Evolutionary conservation across 2,888 invertebrate species (phyloP).

Genomic region (Philereme transversata): DNA sequence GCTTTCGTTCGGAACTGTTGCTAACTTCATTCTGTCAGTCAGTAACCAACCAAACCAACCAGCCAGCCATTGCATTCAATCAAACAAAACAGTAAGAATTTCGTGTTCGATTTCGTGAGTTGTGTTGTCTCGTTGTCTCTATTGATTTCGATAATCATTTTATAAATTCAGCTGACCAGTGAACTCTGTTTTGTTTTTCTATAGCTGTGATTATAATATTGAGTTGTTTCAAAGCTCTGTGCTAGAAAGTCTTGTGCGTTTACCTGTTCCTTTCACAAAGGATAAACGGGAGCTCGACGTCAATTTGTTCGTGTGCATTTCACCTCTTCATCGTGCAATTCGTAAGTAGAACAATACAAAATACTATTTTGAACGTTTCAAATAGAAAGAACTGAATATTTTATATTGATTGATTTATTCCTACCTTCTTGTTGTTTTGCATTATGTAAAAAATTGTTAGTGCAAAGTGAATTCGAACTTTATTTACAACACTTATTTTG

Average conservation of each 20-base stretch:
- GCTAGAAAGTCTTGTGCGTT: constrained; percentile 43
- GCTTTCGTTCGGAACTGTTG: constrained; percentile 55
- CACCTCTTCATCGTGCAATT: constrained; percentile 43
- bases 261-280: constrained; percentile 69
- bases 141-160: constrained; percentile 13
- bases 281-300: constrained; percentile 44
- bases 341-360: constrained; percentile 51
- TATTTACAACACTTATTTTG: neutral
- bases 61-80: constrained; percentile 9
- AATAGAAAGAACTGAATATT: neutral
- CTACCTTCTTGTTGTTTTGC: neutral
- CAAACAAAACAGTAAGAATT: constrained; percentile 44
- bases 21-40: constrained; percentile 52
- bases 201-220: constrained; percentile 30
- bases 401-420: neutral
- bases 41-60: constrained; percentile 20
- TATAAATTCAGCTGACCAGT: constrained; percentile 45
- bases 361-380: constrained; percentile 13
- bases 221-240: constrained; percentile 36
- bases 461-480: neutral
- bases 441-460: neutral
- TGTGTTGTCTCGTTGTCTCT: constrained; percentile 43
- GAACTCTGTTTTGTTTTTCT: constrained; percentile 39
- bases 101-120: constrained; percentile 56
- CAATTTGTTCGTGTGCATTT: constrained; percentile 49